phyloP scores from a whole-genome alignment of 2,113 vertebrate species.

The Vimba vimba region DNA sequence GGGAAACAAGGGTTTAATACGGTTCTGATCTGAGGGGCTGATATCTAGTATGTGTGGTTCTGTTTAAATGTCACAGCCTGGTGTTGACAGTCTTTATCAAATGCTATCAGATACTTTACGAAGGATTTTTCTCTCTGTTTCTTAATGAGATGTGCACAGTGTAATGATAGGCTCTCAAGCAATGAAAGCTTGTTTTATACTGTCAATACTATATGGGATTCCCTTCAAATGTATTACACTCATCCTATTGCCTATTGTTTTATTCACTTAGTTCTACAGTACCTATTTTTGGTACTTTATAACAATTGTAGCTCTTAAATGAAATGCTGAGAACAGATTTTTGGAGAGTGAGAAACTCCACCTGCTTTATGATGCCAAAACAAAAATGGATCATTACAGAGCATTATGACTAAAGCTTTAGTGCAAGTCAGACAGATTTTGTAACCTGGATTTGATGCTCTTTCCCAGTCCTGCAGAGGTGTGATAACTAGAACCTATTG shows the following conservation, averaged over 20 bases:
- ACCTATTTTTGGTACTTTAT: neutral
- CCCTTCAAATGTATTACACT: neutral
- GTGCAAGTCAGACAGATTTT: neutral
- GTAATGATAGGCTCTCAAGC: neutral
- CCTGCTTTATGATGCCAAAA: neutral
- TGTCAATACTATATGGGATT: neutral
- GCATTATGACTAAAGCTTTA: constrained; percentile 31
- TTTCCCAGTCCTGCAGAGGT: constrained; percentile 18
- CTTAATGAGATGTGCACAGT: neutral
- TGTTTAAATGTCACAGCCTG: constrained; percentile 5
- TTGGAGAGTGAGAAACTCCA: neutral
- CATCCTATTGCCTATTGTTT: neutral
- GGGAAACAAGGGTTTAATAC: neutral
- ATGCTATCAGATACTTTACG: neutral
- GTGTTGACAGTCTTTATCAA: neutral
- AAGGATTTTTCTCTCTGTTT: neutral
- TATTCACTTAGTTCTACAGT: neutral
- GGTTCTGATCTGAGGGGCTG: neutral
- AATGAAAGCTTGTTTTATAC: neutral
- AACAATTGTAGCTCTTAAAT: neutral
- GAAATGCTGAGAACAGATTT: neutral
- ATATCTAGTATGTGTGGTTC: neutral
- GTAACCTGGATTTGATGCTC: constrained; percentile 14
- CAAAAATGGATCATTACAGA: neutral
- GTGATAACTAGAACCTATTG: constrained; percentile 25